A percentile compares a stretch with the other conserved stretches of the same genome.
phyloP scores from a whole-genome alignment of 1,140 invertebrate genomes.

The Drosophila insularis region DNA sequence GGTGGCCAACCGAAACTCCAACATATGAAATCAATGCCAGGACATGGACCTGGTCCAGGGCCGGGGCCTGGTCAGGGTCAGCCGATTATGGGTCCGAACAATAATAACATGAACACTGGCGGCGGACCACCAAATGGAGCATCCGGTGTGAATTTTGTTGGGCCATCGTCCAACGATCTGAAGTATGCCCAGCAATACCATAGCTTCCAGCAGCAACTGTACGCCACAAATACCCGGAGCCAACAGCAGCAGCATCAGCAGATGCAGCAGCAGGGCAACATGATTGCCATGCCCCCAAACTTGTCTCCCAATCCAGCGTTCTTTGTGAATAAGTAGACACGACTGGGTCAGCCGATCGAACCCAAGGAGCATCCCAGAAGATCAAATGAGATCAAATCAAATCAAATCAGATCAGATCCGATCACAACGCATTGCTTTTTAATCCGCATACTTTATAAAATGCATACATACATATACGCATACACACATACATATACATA shows the following conservation, averaged over 20 bases:
- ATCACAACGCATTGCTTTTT: constrained; percentile 14
- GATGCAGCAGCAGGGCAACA: constrained; percentile 43
- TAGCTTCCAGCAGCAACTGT: constrained; percentile 96
- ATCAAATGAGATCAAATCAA: neutral
- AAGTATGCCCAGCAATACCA: constrained; percentile 97
- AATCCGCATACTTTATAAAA: constrained; percentile 12
- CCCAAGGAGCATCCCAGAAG: neutral
- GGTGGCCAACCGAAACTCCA: constrained; percentile 43
- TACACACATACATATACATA: constrained; percentile 5
- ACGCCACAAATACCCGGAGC: constrained; percentile 93
- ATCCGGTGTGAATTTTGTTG: constrained; percentile 85
- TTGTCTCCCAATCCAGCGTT: constrained; percentile 69
- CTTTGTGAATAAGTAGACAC: constrained; percentile 69
- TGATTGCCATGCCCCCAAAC: constrained; percentile 76
- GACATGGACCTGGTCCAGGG: constrained; percentile 86
- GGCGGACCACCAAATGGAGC: constrained; percentile 82
- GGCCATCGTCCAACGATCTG: constrained; percentile 92
- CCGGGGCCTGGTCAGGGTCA: constrained; percentile 35
- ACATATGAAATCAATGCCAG: constrained; percentile 49
- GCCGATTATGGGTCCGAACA: constrained; percentile 56
- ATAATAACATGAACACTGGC: constrained; percentile 83
- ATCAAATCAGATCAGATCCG: neutral
- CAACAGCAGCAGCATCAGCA: constrained; percentile 80
- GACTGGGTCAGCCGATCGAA: neutral
- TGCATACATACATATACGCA: constrained; percentile 7